Conservation (phyloP, 2,797 vertebrate species). For the Myioborus melanocephalus region DNA sequence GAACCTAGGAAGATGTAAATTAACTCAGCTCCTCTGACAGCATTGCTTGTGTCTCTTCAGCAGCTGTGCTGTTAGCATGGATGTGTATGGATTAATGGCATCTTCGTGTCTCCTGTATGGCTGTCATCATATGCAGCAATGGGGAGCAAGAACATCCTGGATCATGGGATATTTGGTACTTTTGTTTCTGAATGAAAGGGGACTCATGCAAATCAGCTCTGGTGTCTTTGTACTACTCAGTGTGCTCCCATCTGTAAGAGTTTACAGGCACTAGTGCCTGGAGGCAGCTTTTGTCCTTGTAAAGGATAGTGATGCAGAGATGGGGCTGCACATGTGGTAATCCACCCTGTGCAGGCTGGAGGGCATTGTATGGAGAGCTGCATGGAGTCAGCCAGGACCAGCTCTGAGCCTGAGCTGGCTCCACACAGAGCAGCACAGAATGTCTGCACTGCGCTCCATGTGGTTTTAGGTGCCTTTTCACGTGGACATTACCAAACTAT, state of each 20-base stretch:
- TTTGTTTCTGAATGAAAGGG: background rate
- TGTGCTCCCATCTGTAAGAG: background rate
- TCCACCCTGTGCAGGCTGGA: background rate
- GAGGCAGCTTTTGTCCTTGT: background rate
- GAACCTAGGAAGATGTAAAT: background rate
- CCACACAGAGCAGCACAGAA: accelerated
- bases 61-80: background rate
- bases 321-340: background rate
- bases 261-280: background rate
- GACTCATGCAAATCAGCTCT: background rate
- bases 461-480: background rate
- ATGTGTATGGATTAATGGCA: background rate
- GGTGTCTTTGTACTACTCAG: background rate
- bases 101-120: background rate
- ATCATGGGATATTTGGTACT: background rate
- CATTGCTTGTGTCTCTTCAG: background rate
- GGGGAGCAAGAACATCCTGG: background rate
- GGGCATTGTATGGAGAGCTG: background rate
- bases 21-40: background rate
- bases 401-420: background rate
- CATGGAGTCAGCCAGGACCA: background rate
- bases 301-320: background rate
- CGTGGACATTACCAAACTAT: accelerated
- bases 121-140: background rate
- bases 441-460: accelerated